Evolutionary conservation across 2,113 vertebrate genomes (phyloP).

Genomic region (Perca schrenkii): DNA sequence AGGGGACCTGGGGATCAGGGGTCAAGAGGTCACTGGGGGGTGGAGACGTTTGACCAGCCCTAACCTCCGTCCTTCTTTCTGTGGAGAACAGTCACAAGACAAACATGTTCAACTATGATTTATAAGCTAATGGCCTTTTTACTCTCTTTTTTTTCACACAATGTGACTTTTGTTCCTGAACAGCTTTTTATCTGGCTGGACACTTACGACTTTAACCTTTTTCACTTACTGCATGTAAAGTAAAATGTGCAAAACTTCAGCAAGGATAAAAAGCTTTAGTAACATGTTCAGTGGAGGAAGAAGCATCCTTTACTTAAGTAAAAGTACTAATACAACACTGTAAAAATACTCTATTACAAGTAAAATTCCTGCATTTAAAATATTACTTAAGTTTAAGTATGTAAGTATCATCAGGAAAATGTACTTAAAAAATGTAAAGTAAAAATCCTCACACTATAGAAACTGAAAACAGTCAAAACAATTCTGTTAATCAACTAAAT

Average conservation of each 20-base stretch:
- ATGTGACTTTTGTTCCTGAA: conserved; percentile 40
- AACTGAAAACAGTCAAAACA: no score
- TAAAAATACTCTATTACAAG: no score
- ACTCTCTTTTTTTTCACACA: background rate
- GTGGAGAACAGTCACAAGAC: conserved; percentile 65
- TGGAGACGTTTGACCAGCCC: conserved; percentile 65
- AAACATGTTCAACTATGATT: conserved; percentile 79
- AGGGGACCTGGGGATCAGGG: conserved; percentile 59
- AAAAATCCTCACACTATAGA: no score
- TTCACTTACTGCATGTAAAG: conserved; percentile 26
- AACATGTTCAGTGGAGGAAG: no score
- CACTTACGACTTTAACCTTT: conserved; percentile 48
- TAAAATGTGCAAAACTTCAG: background rate
- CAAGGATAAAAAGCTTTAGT: background rate
- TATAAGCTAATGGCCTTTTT: conserved; percentile 60
- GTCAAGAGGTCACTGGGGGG: conserved; percentile 71
- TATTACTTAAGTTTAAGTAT: no score
- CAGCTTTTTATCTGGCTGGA: conserved; percentile 19
- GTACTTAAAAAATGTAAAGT: no score
- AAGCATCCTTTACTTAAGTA: no score
- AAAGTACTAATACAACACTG: no score
- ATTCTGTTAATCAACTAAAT: no score
- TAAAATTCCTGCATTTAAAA: no score
- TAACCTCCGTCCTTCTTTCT: conserved; percentile 64
- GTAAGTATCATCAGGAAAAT: no score